Evolutionary conservation across 2,797 vertebrate species (phyloP).

Genomic region (Salmo trutta): DNA sequence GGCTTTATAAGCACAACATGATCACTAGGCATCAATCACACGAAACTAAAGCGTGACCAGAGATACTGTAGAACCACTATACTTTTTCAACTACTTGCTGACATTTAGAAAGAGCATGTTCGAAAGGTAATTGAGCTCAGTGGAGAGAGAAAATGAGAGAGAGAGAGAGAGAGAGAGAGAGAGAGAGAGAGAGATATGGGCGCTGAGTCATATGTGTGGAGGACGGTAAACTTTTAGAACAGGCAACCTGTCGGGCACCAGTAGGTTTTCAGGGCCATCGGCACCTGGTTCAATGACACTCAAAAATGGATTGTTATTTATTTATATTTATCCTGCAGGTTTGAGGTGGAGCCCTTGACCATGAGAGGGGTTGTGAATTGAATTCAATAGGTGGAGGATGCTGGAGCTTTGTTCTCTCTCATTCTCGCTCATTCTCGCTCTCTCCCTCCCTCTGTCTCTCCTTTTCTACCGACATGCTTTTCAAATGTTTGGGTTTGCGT

Average conservation of each 20-base stretch:
- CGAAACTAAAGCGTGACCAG: slow-evolving; percentile 5
- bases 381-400: slow-evolving; percentile 5
- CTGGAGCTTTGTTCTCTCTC: neutral
- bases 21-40: neutral
- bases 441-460: neutral
- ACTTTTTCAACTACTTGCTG: slow-evolving; percentile 24
- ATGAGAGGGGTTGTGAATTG: neutral
- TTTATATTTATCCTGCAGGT: slow-evolving; percentile 13
- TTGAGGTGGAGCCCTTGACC: slow-evolving; percentile 15
- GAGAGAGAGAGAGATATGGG: neutral
- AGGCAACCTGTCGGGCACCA: neutral
- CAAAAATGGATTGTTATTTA: neutral
- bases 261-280: neutral
- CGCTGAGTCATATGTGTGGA: neutral
- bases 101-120: slow-evolving; percentile 54
- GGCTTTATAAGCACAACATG: neutral
- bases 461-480: neutral
- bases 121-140: slow-evolving; percentile 48
- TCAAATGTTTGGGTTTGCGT: slow-evolving; percentile 7
- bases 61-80: neutral
- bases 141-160: slow-evolving; percentile 43
- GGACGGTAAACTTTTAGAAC: neutral
- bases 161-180: neutral
- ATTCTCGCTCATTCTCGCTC: neutral
- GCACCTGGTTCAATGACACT: neutral